A percentile compares a stretch with the other conserved stretches of the same genome.
These are phyloP conservation scores for Alligator mississippiensis DNA, from an alignment of 2,113 vertebrate genomes.

Conservation along the genomic window DNA sequence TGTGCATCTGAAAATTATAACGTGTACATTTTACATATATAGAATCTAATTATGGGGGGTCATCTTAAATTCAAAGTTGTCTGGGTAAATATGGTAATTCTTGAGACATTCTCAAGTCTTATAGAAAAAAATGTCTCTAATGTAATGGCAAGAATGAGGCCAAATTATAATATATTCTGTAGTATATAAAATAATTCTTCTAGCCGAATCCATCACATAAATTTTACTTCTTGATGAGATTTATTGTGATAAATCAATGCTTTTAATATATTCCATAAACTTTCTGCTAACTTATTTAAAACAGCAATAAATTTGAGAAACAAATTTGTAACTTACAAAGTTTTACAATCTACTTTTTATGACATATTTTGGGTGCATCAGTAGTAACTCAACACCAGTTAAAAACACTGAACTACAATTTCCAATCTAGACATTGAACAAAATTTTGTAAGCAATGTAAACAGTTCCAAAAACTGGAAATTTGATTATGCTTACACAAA, in stretches of 20 bases:
- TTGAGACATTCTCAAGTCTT: conserved; percentile 74
- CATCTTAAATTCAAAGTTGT: too few species aligned
- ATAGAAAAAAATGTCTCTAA: conserved; percentile 79
- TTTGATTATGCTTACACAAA: neutral
- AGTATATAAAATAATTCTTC: conserved; percentile 76
- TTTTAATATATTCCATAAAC: conserved; percentile 80
- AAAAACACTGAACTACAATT: conserved; percentile 27
- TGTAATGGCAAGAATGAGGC: conserved; percentile 78
- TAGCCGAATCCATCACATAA: conserved; percentile 80
- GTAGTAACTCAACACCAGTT: conserved; percentile 32
- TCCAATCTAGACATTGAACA: neutral
- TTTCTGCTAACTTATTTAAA: conserved; percentile 76
- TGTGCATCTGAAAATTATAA: too few species aligned
- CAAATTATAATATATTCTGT: conserved; percentile 74
- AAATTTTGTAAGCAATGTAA: neutral
- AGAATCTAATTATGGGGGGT: too few species aligned
- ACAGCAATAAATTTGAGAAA: conserved; percentile 69
- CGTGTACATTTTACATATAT: too few species aligned
- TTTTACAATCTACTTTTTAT: conserved; percentile 70
- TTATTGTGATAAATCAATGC: conserved; percentile 78
- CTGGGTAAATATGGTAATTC: conserved; percentile 12
- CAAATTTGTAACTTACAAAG: conserved; percentile 58
- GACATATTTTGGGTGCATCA: conserved; percentile 38
- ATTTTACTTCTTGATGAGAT: conserved; percentile 77
- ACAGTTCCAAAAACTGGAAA: neutral